phyloP scores from a whole-genome alignment of 2,888 invertebrate species.

The Noctua pronuba region DNA sequence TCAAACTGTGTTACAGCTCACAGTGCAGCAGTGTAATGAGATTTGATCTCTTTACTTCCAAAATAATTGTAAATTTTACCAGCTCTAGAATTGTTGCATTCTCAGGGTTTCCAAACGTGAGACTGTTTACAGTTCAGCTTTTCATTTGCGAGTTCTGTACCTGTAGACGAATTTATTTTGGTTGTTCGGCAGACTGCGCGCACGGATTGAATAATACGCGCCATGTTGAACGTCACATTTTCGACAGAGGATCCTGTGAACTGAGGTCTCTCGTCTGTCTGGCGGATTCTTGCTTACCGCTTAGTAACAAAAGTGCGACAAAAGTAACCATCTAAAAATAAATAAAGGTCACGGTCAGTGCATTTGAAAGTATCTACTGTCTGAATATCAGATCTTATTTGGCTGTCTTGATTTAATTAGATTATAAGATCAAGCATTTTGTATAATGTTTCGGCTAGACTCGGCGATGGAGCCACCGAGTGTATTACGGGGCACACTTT shows the following conservation, averaged over 20 bases:
- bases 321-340: conserved; percentile 14
- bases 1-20: background rate
- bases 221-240: too few relatives aligned
- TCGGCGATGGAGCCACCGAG: too few relatives aligned
- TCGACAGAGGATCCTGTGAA: too few relatives aligned
- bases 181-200: background rate
- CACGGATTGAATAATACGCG: too few relatives aligned
- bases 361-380: conserved; percentile 28
- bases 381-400: conserved; percentile 1
- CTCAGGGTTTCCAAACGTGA: background rate
- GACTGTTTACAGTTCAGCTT: background rate
- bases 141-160: too few relatives aligned
- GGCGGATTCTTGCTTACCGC: background rate
- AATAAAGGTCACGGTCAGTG: conserved; percentile 46
- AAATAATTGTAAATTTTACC: background rate
- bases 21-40: background rate
- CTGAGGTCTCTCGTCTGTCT: background rate
- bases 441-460: too few relatives aligned
- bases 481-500: too few relatives aligned
- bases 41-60: background rate
- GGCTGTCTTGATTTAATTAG: background rate
- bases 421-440: background rate
- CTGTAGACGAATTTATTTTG: too few relatives aligned
- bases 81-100: too few relatives aligned
- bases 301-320: background rate